phyloP scores from a whole-genome alignment of 1,140 invertebrate species.

The Carposina sasakii region DNA sequence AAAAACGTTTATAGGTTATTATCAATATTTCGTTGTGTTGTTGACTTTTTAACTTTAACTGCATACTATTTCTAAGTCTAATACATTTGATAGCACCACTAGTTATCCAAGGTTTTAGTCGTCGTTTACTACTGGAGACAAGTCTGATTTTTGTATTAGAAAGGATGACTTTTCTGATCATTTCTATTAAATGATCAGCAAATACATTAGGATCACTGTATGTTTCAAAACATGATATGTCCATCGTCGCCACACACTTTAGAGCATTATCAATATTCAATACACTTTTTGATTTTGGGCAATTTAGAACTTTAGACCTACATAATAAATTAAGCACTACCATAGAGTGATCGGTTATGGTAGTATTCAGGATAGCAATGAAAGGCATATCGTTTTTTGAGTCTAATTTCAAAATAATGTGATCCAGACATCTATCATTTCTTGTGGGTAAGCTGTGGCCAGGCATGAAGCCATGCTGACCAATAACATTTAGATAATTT shows the following conservation, averaged over 20 bases:
- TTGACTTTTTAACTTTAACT: not conserved
- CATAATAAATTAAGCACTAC: not conserved
- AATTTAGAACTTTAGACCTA: not conserved
- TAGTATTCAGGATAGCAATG: slow-evolving; percentile 10
- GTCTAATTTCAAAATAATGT: slow-evolving; percentile 12
- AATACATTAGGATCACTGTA: not conserved
- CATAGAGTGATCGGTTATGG: slow-evolving; percentile 8
- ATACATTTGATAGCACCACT: not conserved
- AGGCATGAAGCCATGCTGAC: slow-evolving; percentile 2
- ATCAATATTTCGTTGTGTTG: not conserved
- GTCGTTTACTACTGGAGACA: slow-evolving; percentile 5
- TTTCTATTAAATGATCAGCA: not conserved
- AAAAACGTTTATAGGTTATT: not conserved
- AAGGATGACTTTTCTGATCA: not conserved
- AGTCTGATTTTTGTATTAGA: not conserved
- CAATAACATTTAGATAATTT: not conserved
- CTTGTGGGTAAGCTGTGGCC: slow-evolving; percentile 8
- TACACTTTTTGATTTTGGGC: not conserved
- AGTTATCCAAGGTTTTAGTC: slow-evolving; percentile 15
- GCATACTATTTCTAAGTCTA: not conserved
- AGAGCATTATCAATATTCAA: slow-evolving; percentile 3
- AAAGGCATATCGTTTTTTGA: not conserved
- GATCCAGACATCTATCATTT: slow-evolving; percentile 5
- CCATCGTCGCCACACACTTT: not conserved
- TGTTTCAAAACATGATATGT: not conserved